Percentiles rank a stretch among this genome's conserved stretches.
These are phyloP conservation scores for Orchestia grillus DNA, from an alignment of 1,140 invertebrate species.

Conservation along the genomic window DNA sequence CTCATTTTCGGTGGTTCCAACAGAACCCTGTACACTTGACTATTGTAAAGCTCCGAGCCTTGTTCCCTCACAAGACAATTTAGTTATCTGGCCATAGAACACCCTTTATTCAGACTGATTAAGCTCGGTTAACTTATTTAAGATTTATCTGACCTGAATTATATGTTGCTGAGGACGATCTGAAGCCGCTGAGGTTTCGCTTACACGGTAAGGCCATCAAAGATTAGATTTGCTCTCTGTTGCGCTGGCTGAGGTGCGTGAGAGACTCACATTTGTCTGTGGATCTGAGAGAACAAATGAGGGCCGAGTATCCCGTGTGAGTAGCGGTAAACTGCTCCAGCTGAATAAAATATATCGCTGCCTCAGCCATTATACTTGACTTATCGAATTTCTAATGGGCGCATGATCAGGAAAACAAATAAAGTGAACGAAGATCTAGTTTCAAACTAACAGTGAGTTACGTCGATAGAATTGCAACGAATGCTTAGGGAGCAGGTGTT, in stretches of 20 bases:
- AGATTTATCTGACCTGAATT: background rate
- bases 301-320: background rate
- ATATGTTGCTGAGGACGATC: background rate
- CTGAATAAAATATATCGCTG: conserved; percentile 24
- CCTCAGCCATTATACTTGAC: background rate
- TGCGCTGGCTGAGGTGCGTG: background rate
- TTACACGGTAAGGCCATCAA: conserved; percentile 31
- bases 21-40: no score
- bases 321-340: background rate
- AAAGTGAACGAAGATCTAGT: background rate
- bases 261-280: background rate
- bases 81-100: background rate
- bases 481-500: no score
- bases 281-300: conserved; percentile 32
- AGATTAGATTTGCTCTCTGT: conserved; percentile 4
- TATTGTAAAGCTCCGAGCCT: background rate
- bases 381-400: background rate
- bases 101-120: background rate
- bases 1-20: no score
- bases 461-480: background rate
- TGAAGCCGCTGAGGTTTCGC: background rate
- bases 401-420: background rate
- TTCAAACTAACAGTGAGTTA: background rate
- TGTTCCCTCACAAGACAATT: background rate
- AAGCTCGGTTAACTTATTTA: background rate